phyloP scores from a whole-genome alignment of 2,113 vertebrate genomes.

The Rana temporaria region DNA sequence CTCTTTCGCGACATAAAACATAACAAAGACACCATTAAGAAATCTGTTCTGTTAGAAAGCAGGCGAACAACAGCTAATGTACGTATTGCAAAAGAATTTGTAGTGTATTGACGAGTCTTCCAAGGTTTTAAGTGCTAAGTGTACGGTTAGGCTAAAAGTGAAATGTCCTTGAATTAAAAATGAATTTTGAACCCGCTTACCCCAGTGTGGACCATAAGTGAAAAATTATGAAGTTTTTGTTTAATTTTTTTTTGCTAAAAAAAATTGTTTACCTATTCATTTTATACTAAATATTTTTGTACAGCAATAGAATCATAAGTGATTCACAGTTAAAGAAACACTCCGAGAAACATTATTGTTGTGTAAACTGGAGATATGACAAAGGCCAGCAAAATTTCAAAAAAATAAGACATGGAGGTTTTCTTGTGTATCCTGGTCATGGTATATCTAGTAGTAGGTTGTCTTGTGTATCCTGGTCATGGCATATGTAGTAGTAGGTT shows the following conservation, averaged over 20 bases:
- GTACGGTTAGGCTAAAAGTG: conserved; percentile 25
- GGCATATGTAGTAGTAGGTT: too few species aligned
- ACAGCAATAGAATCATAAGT: too few species aligned
- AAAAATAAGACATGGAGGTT: too few species aligned
- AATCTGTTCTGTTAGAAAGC: conserved; percentile 35
- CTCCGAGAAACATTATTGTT: too few species aligned
- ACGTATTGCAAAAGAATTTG: conserved; percentile 5
- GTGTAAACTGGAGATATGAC: too few species aligned
- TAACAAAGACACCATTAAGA: conserved; percentile 44
- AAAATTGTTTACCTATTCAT: too few species aligned
- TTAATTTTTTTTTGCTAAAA: not conserved
- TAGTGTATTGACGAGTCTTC: conserved; percentile 1
- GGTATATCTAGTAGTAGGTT: too few species aligned
- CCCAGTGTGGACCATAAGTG: conserved; percentile 4
- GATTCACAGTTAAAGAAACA: too few species aligned
- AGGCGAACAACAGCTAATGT: conserved; percentile 41
- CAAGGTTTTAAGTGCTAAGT: conserved; percentile 49
- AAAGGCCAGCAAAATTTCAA: too few species aligned
- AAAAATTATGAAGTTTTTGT: not conserved
- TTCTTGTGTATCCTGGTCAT: too few species aligned
- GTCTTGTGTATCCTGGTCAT: too few species aligned
- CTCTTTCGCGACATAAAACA: conserved; percentile 15
- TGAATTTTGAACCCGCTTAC: conserved; percentile 21
- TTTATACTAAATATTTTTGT: too few species aligned
- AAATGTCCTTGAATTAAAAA: conserved; percentile 40